Base-by-base conservation (phyloP, 2,797 vertebrate genomes). In the Oreonectes daqikongensis region DNA sequence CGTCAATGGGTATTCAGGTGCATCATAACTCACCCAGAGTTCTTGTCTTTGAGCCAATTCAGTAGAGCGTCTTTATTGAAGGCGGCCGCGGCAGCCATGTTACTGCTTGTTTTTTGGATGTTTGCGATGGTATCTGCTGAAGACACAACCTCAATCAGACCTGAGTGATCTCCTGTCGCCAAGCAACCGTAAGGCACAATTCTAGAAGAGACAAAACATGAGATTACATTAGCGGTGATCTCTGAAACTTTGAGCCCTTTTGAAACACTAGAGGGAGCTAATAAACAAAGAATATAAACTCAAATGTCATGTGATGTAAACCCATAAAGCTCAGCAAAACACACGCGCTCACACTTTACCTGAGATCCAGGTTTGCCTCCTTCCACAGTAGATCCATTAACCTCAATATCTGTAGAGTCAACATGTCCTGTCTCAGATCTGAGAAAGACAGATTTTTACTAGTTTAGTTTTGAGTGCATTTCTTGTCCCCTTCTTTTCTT, bases 331-430 rank as follows among this genome's bases (percentile, higher is more conserved):
- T 22, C 50, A 53, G 52, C 22, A 24, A 12, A 53, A 71, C 50
- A 66, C 65, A 44, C 5, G 52, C 50, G 61, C n/a, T n/a, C 40
- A 63, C 14, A 66, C 57, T 40, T 24, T 85, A 99, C 97, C 97
- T 94, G 81, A 99, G 96, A 86, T 99, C 97, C 69, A 99, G 88
- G 83, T 92, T 95, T 7, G 94, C 96, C 87, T 99, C 97, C 77
- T 99, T 99, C 96, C 98, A 99, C 24, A 99, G 94, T 60, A 95
- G 87, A 88, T 99, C 97, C 98, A 99, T 99, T 82, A 99, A 80
- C 68, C 93, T 94, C 77, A 99, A 82, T 71, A 99, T 97, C 84
- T 99, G 98, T 26, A 99, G 95, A 0, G 96, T 96, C 79, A 99
- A 69, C 98, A 99, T 99, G 87, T 98, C 98, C 87, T 99, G 98